Conservation (phyloP, 2,797 vertebrate genomes). For the Hydrolagus colliei region DNA sequence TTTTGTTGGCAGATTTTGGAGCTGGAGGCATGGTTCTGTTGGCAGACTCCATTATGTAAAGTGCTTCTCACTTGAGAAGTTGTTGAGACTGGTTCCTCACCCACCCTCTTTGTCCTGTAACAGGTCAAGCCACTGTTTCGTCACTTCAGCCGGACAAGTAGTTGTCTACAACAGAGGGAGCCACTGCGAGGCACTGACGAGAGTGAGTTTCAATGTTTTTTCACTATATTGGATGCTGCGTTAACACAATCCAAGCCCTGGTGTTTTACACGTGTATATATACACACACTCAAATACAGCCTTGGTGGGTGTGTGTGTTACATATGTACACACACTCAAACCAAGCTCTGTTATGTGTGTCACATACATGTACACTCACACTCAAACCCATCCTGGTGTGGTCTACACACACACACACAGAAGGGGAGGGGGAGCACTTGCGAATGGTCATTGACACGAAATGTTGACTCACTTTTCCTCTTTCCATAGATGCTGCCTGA, state of each 20-base stretch:
- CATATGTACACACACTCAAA: no score
- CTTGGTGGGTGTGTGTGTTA: neutral
- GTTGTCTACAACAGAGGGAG: constrained; percentile 87
- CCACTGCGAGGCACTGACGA: constrained; percentile 90
- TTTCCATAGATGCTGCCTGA: no score
- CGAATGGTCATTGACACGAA: neutral
- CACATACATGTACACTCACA: no score
- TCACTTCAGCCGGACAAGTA: constrained; percentile 88
- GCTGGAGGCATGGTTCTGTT: no score
- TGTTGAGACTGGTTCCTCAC: neutral
- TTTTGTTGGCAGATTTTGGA: constrained; percentile 4
- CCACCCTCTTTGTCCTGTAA: constrained; percentile 39
- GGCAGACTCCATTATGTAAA: no score
- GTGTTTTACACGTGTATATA: no score
- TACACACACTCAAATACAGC: neutral
- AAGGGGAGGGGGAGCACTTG: neutral
- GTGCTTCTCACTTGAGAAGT: no score
- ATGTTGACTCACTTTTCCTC: no score
- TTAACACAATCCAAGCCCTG: neutral
- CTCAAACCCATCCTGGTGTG: neutral
- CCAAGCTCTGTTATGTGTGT: no score
- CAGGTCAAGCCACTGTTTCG: constrained; percentile 89
- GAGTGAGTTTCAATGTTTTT: constrained; percentile 58
- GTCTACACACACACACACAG: constrained; percentile 17
- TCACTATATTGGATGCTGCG: fast-evolving